phyloP scores from a whole-genome alignment of 1,140 invertebrate species.

The Thaumetopoea pityocampa region DNA sequence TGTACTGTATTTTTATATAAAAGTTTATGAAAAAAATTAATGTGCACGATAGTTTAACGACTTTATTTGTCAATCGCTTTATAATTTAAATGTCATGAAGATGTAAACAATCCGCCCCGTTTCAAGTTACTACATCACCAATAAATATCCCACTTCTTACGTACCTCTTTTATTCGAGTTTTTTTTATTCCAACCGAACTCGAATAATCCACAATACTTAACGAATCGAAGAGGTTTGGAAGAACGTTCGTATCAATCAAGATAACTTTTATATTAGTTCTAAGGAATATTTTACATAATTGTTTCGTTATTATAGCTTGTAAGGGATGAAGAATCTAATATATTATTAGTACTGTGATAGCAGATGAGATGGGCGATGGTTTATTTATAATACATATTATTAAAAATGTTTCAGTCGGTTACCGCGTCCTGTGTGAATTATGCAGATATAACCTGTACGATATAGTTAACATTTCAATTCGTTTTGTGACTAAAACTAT shows the following conservation, averaged over 20 bases:
- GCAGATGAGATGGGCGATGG: conserved; percentile 36
- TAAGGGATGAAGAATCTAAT: conserved; percentile 46
- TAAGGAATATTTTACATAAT: conserved; percentile 41
- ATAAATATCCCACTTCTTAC: conserved; percentile 1
- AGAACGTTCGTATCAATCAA: conserved; percentile 22
- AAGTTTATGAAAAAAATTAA: conserved; percentile 4
- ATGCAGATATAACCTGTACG: too few species aligned
- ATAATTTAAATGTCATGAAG: conserved; percentile 2
- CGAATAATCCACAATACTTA: conserved; percentile 7
- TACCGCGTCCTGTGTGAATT: too few species aligned
- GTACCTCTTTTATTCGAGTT: conserved; percentile 10
- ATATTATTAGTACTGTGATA: conserved; percentile 65
- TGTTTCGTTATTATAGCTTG: conserved; percentile 44
- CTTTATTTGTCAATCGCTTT: background rate
- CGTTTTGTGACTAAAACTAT: conserved; percentile 7
- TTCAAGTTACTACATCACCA: conserved; percentile 6
- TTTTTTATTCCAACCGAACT: too few species aligned
- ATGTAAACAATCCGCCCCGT: conserved; percentile 11
- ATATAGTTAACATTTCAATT: conserved; percentile 3
- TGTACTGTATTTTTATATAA: background rate
- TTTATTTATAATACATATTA: conserved; percentile 20
- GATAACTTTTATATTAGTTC: conserved; percentile 42
- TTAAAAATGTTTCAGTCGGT: too few species aligned
- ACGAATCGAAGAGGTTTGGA: conserved; percentile 15
- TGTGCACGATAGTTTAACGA: background rate